Base-by-base conservation (phyloP, 2,888 invertebrate genomes). In the Autographa gamma region DNA sequence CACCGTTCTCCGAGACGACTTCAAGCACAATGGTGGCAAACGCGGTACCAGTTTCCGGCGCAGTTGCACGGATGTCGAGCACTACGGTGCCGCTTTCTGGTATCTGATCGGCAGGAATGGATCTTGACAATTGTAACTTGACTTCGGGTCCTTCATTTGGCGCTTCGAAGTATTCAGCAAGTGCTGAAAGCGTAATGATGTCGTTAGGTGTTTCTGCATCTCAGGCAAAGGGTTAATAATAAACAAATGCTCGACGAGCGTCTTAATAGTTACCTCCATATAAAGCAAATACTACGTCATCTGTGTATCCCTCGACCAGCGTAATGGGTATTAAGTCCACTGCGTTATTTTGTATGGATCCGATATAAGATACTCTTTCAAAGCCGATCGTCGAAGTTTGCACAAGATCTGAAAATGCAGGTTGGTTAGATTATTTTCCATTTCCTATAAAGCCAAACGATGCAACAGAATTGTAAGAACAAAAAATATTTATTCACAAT, bases 1-100 rank as follows among this genome's bases (percentile, higher is more conserved):
- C 52, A 1, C 77, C 75, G 0, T 80, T 71, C 13, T 38, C 66
- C 2, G 74, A 41, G 32, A 82, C 62, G 14, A 81, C 70, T 66
- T 84, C 76, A n/a, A 89, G 56, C 38, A 89, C 83, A 32, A 89
- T 68, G n/a, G 85, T 82, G 18, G 90, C 85, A 60, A 72, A 74
- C 11, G 87, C 86, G 13, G 86, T 60, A 16, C 80, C 9, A 19
- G 86, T 62, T 60, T 74, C 67, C 0, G 80, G 77, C n/a, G 82
- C 81, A 8, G 83, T 61, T 5, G 89, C 89, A 77, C 82, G 78
- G 58, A 90, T 66, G 34, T 85, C 82, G 0, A 89, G 66, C 6
- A 86, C 7, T 56, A 88, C 77, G 14, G 87, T 73, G 32, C 80
- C 48, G 68, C 86, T 88, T 3, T 77, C 32, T 0, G 86, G 86